Evolutionary conservation across 2,888 invertebrate species (phyloP).

Genomic region (Melanargia galathea): DNA sequence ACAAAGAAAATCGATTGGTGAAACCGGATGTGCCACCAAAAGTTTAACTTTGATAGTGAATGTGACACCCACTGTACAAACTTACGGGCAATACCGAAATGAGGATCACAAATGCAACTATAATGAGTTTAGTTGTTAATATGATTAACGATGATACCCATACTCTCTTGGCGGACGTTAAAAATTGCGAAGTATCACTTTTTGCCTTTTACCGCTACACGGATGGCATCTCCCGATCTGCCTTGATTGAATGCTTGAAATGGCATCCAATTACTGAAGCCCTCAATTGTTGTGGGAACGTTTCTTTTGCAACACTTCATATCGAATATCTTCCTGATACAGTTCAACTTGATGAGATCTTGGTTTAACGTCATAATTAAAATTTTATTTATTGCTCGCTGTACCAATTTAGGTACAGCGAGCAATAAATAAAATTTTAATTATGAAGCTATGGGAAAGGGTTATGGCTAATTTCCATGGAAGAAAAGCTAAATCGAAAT

Average conservation of each 20-base stretch:
- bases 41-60: neutral
- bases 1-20: too few species aligned
- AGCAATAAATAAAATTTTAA: too few species aligned
- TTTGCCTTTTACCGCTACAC: constrained; percentile 32
- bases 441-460: too few species aligned
- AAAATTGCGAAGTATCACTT: constrained; percentile 34
- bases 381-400: too few species aligned
- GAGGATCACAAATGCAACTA: constrained; percentile 75
- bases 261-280: constrained; percentile 42
- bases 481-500: too few species aligned
- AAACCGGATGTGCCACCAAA: neutral
- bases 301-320: constrained; percentile 33
- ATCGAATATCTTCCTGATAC: neutral
- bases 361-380: neutral
- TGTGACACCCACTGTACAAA: constrained; percentile 11
- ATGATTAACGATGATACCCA: constrained; percentile 63
- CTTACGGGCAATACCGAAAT: constrained; percentile 49
- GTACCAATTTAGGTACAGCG: too few species aligned
- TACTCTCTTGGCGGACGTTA: constrained; percentile 27
- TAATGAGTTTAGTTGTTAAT: constrained; percentile 74
- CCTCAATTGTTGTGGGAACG: constrained; percentile 30
- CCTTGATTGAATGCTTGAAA: constrained; percentile 43
- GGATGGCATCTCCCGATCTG: constrained; percentile 22
- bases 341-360: neutral
- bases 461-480: too few species aligned